Conservation (phyloP, 2,888 invertebrate genomes). For the Polymixis lichenea region DNA sequence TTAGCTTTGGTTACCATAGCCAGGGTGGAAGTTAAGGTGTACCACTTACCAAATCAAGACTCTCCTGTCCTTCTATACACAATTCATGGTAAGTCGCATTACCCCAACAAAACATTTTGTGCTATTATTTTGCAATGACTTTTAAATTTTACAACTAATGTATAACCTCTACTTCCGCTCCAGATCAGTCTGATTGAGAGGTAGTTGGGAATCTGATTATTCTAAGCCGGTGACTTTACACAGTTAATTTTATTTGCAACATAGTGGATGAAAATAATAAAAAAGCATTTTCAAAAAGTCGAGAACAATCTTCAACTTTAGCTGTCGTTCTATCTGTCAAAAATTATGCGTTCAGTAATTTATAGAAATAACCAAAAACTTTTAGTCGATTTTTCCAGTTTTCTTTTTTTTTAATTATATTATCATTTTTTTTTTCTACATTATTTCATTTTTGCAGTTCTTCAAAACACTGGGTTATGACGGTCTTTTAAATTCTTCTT, state of each 20-base stretch:
- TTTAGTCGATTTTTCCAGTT: slow-evolving; percentile 14
- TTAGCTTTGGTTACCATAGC: not conserved
- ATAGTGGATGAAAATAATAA: slow-evolving; percentile 73
- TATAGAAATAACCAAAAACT: not conserved
- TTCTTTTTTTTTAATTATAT: not conserved
- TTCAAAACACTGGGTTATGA: too few species aligned
- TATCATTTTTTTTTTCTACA: too few species aligned
- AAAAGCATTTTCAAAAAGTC: slow-evolving; percentile 80
- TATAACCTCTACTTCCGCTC: slow-evolving; percentile 78
- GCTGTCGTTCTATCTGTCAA: slow-evolving; percentile 54
- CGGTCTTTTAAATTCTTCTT: not conserved
- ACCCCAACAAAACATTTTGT: slow-evolving; percentile 89
- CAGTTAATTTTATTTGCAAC: slow-evolving; percentile 74
- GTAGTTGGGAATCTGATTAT: slow-evolving; percentile 65
- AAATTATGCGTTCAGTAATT: slow-evolving; percentile 40
- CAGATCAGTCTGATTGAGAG: slow-evolving; percentile 72
- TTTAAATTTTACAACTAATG: slow-evolving; percentile 69
- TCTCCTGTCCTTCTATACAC: slow-evolving; percentile 82
- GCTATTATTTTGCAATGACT: slow-evolving; percentile 69
- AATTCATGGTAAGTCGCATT: slow-evolving; percentile 89
- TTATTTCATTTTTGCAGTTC: not conserved
- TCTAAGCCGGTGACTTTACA: slow-evolving; percentile 64
- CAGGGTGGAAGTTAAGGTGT: not conserved
- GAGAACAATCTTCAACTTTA: slow-evolving; percentile 83
- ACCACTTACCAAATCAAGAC: slow-evolving; percentile 82